Percentiles rank a stretch among this genome's conserved stretches.
Evolutionary conservation across 92 coral and sea anemone genomes (phyloP).

Genomic region (Galaxea fascicularis): DNA sequence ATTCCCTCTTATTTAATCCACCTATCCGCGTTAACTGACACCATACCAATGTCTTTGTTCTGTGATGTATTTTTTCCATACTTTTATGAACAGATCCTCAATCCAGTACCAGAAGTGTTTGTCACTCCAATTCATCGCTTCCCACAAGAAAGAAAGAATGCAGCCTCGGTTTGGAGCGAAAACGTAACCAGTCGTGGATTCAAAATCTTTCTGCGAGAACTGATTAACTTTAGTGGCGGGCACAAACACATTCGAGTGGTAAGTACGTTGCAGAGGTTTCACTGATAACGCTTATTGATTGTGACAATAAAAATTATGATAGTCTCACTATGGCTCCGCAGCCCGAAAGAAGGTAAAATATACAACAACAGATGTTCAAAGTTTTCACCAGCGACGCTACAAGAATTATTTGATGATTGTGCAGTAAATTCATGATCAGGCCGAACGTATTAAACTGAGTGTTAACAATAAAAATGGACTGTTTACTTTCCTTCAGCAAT

Average conservation of each 20-base stretch:
- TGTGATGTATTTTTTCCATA: not conserved
- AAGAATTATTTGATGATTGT: too few species aligned
- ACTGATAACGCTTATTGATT: not conserved
- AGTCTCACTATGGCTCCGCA: too few species aligned
- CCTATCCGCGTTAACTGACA: not conserved
- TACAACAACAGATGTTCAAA: too few species aligned
- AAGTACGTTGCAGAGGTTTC: not conserved
- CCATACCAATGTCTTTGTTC: not conserved
- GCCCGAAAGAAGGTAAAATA: too few species aligned
- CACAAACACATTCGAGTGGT: constrained; percentile 77
- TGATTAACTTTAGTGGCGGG: constrained; percentile 77
- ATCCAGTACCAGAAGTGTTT: constrained; percentile 63
- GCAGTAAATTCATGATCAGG: too few species aligned
- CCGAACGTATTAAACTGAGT: not conserved
- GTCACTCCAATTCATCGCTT: constrained; percentile 67
- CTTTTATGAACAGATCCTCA: constrained; percentile 35
- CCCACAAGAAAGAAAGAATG: constrained; percentile 66
- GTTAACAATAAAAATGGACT: not conserved
- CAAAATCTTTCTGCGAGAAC: constrained; percentile 72
- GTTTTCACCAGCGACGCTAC: too few species aligned
- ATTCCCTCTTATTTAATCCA: not conserved
- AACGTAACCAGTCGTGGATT: constrained; percentile 67
- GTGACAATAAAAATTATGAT: too few species aligned
- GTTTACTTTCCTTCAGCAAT: constrained; percentile 49
- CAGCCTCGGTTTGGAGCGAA: constrained; percentile 76